phyloP scores from a whole-genome alignment of 2,888 invertebrate genomes.

The Aspidiotus rigidus region DNA sequence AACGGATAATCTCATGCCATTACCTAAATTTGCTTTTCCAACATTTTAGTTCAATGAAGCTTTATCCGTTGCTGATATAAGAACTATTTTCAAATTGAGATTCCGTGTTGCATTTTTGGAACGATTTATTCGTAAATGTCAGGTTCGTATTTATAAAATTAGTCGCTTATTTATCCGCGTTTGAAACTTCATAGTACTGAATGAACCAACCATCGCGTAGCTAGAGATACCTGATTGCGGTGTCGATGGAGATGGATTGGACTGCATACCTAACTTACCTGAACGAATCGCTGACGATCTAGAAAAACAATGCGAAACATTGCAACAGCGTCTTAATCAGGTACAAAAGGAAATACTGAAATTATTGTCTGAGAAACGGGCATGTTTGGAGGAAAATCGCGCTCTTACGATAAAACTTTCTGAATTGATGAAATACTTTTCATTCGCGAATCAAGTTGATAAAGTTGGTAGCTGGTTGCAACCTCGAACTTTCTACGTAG shows the following conservation, averaged over 20 bases:
- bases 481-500: background rate
- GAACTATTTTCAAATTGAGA: conserved; percentile 4
- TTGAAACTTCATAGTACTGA: background rate
- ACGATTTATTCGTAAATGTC: conserved; percentile 17
- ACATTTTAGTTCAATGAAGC: conserved; percentile 26
- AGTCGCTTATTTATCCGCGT: background rate
- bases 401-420: conserved; percentile 26
- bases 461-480: conserved; percentile 7
- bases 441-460: background rate
- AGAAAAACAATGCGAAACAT: conserved; percentile 30
- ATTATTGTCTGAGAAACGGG: conserved; percentile 41
- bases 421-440: conserved; percentile 23
- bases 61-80: conserved; percentile 25
- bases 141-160: conserved; percentile 16
- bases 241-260: conserved; percentile 2
- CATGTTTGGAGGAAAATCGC: conserved; percentile 42
- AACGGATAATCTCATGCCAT: background rate
- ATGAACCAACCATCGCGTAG: background rate
- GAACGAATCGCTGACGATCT: conserved; percentile 24
- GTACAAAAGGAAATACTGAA: conserved; percentile 41
- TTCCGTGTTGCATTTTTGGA: conserved; percentile 20
- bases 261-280: background rate
- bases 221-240: conserved; percentile 5
- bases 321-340: conserved; percentile 27
- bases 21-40: background rate